These are phyloP conservation scores for Alauda arvensis DNA, from an alignment of 2,797 vertebrate genomes.

Conservation along the genomic window DNA sequence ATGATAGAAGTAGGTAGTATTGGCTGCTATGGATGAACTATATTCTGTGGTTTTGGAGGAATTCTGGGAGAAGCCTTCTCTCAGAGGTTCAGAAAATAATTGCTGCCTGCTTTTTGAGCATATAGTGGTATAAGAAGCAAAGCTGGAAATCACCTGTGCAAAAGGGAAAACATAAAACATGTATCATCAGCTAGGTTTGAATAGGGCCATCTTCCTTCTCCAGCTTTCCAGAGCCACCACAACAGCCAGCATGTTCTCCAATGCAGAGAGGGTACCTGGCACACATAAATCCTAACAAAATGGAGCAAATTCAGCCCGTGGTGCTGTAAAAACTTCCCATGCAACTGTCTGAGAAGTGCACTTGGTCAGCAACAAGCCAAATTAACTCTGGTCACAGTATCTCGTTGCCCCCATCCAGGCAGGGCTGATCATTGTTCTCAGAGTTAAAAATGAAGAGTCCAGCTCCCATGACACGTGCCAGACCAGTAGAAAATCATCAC, in stretches of 20 bases:
- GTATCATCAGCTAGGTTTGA: not conserved
- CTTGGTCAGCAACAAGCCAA: accelerated
- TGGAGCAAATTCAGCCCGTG: not conserved
- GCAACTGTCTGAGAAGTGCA: not conserved
- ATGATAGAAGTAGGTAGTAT: not conserved
- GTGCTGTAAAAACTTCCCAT: not conserved
- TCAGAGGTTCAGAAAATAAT: not conserved
- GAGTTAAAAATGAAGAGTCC: not conserved
- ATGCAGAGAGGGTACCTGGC: not conserved
- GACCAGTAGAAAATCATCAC: not conserved
- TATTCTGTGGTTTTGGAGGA: not conserved
- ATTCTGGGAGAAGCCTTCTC: not conserved
- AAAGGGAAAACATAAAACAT: not conserved
- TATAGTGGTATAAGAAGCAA: not conserved
- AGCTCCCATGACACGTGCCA: not conserved
- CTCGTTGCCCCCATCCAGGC: not conserved
- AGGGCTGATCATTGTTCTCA: not conserved
- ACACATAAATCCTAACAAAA: not conserved
- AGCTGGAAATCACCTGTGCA: not conserved
- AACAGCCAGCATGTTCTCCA: not conserved
- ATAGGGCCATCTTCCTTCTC: not conserved
- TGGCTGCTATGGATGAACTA: not conserved
- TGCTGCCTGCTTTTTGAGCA: not conserved
- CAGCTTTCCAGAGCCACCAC: not conserved
- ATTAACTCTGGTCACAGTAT: not conserved